Evolutionary conservation across 53 echinoderm and acorn worm genomes (phyloP).

Genomic region (Mesocentrotus franciscanus): DNA sequence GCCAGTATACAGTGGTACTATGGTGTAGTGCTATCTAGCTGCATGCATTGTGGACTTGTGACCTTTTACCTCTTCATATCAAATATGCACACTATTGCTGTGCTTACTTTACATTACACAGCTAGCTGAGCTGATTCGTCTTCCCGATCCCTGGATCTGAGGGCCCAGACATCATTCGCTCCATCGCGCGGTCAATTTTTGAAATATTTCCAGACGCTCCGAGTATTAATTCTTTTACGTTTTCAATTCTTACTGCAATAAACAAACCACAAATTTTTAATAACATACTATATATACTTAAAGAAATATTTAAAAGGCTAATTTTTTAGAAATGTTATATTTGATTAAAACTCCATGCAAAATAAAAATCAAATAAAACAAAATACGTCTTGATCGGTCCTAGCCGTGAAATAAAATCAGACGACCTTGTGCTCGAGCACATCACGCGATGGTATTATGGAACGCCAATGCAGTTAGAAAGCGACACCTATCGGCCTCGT

Average conservation of each 20-base stretch:
- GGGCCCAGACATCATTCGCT: neutral
- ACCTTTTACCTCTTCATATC: neutral
- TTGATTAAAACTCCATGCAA: too few relatives aligned
- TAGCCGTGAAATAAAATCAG: neutral
- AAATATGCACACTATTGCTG: neutral
- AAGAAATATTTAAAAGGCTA: too few relatives aligned
- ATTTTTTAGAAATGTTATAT: too few relatives aligned
- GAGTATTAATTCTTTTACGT: neutral
- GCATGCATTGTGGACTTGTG: neutral
- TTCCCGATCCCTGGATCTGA: neutral
- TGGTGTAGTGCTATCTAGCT: too few relatives aligned
- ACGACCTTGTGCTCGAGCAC: neutral
- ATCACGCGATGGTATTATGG: constrained; percentile 5
- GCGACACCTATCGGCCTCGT: too few relatives aligned
- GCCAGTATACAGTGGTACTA: too few relatives aligned
- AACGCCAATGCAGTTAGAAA: neutral
- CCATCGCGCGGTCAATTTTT: constrained; percentile 18
- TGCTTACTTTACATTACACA: neutral
- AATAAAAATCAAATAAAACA: neutral
- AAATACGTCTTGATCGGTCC: neutral
- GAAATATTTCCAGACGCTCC: neutral
- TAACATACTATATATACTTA: too few relatives aligned
- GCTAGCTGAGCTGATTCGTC: constrained; percentile 2
- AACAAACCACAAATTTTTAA: too few relatives aligned
- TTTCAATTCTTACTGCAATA: too few relatives aligned